Percentiles rank a stretch among this genome's conserved stretches.
These are phyloP conservation scores for Propithecus deckenii DNA, from an alignment of 2,797 vertebrate genomes.

Conservation along the genomic window DNA sequence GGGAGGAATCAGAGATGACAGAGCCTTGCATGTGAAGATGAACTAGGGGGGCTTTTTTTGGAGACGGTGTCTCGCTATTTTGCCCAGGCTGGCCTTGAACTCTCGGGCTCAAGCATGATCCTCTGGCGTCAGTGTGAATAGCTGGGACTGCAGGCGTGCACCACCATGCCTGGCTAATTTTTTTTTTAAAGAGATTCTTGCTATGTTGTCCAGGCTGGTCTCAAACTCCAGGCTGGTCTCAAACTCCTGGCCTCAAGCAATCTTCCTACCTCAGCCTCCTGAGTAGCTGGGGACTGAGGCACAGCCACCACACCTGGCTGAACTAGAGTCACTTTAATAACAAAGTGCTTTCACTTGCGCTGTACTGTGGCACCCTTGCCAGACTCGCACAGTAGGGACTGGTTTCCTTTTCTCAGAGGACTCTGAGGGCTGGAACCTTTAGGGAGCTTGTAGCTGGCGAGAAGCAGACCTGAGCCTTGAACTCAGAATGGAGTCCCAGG, in stretches of 20 bases:
- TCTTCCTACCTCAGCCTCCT: background rate
- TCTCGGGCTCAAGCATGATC: too few relatives aligned
- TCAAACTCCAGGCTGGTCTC: background rate
- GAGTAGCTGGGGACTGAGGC: background rate
- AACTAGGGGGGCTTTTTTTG: background rate
- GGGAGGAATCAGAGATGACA: background rate
- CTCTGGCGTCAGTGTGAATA: too few relatives aligned
- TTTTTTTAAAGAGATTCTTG: too few relatives aligned
- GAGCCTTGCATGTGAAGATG: background rate
- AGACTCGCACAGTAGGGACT: background rate
- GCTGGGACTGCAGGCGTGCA: too few relatives aligned
- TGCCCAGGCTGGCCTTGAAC: too few relatives aligned
- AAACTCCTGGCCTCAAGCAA: background rate
- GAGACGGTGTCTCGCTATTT: background rate
- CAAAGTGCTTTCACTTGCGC: background rate
- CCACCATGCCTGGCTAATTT: too few relatives aligned
- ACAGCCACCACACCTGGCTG: background rate
- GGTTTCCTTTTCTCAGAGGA: background rate
- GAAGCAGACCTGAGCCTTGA: background rate
- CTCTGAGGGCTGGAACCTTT: background rate
- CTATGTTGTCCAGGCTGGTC: too few relatives aligned
- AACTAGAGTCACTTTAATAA: background rate
- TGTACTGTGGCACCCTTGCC: background rate
- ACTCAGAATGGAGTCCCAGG: background rate
- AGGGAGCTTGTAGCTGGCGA: background rate